These are phyloP conservation scores for Bubo bubo DNA, from an alignment of 2,113 vertebrate species.

Conservation along the genomic window DNA sequence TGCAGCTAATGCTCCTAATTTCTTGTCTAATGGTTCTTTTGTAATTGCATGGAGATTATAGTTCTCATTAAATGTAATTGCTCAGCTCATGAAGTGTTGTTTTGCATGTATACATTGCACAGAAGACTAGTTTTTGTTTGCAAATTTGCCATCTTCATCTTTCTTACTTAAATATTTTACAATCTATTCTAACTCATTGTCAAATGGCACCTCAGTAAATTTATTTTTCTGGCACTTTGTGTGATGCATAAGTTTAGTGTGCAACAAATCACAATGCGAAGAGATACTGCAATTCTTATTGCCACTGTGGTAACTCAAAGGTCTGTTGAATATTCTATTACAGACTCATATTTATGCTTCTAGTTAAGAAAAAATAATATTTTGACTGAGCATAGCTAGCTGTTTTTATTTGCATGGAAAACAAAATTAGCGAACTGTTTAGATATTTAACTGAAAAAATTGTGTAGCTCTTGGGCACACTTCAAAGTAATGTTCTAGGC, in stretches of 20 bases:
- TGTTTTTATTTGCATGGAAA: constrained; percentile 23
- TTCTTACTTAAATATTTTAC: constrained; percentile 41
- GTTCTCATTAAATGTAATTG: constrained; percentile 45
- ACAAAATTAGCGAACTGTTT: not conserved
- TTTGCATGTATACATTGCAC: constrained; percentile 10
- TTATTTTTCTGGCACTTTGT: not conserved
- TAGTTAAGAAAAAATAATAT: not conserved
- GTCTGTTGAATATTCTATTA: constrained; percentile 33
- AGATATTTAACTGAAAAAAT: constrained; percentile 11
- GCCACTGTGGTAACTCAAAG: constrained; percentile 11
- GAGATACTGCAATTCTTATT: not conserved
- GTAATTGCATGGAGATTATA: constrained; percentile 38
- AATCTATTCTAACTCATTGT: not conserved
- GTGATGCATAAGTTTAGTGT: not conserved
- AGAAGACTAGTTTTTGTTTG: constrained; percentile 39
- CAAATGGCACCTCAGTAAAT: not conserved
- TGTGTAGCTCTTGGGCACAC: not conserved
- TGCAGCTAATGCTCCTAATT: constrained; percentile 4
- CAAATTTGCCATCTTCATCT: constrained; percentile 19
- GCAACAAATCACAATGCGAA: not conserved
- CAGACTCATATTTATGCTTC: constrained; percentile 11
- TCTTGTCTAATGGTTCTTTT: constrained; percentile 46
- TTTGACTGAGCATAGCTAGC: not conserved
- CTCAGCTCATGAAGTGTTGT: constrained; percentile 11
- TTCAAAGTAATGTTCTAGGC: not conserved